Base-by-base conservation (phyloP, 1,140 invertebrate species). In the Rhagoletis zephyria region DNA sequence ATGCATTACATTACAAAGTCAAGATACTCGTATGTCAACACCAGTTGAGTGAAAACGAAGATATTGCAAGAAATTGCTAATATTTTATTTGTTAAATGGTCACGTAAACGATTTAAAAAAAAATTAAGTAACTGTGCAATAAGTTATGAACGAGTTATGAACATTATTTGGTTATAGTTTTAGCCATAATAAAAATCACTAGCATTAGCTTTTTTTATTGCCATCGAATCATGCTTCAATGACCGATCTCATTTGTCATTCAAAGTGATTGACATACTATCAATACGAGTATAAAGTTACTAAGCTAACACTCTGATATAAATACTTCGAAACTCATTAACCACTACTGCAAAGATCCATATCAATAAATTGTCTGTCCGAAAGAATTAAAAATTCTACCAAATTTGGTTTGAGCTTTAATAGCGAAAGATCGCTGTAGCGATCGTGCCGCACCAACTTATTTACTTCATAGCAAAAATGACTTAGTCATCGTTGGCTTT, bases 291-390 rank as follows among this genome's bases (percentile, higher is more conserved):
- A 14, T n/a, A 63, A 4, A 1, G 0, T 16, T n/a, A 12, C 61
- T 14, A 63, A 14, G 4, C 12, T n/a, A 10, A 63, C 16, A 63
- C 30, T 10, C 16, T 74, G 56, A 81, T 81, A 81, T 30, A 30
- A 81, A 81, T 81, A 51, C 48, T 30, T 81, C 9, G 16, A 19
- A 81, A 81, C 51, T 81, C 9, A 81, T 81, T 81, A 74, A 81
- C 42, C 1, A 56, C 48, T 30, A 2, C n/a, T 51, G 42, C 3
- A 30, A n/a, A 51, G 74, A 81, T 81, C 74, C 51, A 81, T 81
- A 81, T 81, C 74, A 74, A 12, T 16, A 48, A 14, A 45, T 10
- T 12, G 12, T 63, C 48, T 81, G 16, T n/a, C 7, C 19, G 74
- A n/a, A 59, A 59, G 45, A 81, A 81, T 56, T 81, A 81, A 81